phyloP scores from a whole-genome alignment of 2,888 invertebrate species.

The Fragum fragum region DNA sequence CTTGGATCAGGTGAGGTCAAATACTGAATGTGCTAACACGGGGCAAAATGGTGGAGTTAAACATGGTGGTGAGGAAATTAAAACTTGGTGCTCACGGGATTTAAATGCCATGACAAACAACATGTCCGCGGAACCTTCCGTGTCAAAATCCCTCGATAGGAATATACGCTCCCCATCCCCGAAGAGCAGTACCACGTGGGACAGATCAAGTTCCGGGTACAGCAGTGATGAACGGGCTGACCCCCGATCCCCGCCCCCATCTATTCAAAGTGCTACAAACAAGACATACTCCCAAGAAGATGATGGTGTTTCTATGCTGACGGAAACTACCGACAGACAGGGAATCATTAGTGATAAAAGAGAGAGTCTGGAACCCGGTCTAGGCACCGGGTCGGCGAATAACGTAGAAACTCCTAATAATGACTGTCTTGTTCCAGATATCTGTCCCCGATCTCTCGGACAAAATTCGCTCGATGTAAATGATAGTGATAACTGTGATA shows the following conservation, averaged over 20 bases:
- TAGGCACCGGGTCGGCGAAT: neutral
- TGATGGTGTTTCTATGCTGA: constrained; percentile 42
- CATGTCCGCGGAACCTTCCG: constrained; percentile 35
- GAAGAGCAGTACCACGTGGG: constrained; percentile 66
- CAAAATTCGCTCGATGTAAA: neutral
- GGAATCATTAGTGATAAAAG: neutral
- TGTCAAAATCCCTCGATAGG: constrained; percentile 40
- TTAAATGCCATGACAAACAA: constrained; percentile 47
- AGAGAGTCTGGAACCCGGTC: neutral
- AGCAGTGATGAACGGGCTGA: constrained; percentile 66
- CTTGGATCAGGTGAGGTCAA: constrained; percentile 8
- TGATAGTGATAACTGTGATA: constrained; percentile 12
- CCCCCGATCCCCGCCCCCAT: constrained; percentile 60
- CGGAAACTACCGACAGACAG: constrained; percentile 27
- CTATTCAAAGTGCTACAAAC: constrained; percentile 42
- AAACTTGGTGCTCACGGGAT: constrained; percentile 56
- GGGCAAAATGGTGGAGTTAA: constrained; percentile 33
- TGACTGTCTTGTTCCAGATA: constrained; percentile 6
- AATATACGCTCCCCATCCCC: constrained; percentile 64
- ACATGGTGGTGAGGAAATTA: constrained; percentile 41
- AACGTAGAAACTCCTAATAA: neutral
- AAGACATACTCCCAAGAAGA: constrained; percentile 47
- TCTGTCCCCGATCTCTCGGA: constrained; percentile 4
- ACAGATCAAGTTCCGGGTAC: constrained; percentile 65
- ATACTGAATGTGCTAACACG: neutral